phyloP scores from a whole-genome alignment of 2,113 vertebrate species.

The Chionomys nivalis region DNA sequence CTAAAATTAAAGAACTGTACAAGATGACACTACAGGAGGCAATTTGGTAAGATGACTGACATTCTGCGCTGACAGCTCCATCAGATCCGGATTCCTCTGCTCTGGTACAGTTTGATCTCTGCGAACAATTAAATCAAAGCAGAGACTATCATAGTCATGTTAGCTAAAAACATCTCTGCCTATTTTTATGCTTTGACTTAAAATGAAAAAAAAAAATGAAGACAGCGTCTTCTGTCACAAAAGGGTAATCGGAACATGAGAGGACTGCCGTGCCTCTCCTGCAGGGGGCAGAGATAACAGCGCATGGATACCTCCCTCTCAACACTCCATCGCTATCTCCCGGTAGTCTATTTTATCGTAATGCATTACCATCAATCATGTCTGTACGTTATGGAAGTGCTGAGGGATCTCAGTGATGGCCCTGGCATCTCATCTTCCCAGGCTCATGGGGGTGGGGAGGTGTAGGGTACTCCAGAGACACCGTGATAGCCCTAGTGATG shows the following conservation, averaged over 20 bases:
- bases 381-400: conserved; percentile 53
- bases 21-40: conserved; percentile 40
- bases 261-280: background rate
- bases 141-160: conserved; percentile 62
- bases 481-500: background rate
- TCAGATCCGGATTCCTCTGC: background rate
- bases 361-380: conserved; percentile 63
- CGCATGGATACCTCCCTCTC: conserved; percentile 33
- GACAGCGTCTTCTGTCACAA: conserved; percentile 50
- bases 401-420: conserved; percentile 48
- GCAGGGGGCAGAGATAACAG: conserved; percentile 58
- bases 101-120: conserved; percentile 61
- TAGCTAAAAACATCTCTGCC: conserved; percentile 70
- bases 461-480: conserved; percentile 1
- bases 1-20: conserved; percentile 68
- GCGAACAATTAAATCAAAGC: conserved; percentile 60
- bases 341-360: conserved; percentile 60
- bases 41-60: conserved; percentile 66
- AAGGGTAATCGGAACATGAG: background rate
- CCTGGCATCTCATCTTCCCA: conserved; percentile 54
- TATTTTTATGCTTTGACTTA: conserved; percentile 59
- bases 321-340: conserved; percentile 48
- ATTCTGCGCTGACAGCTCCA: conserved; percentile 61
- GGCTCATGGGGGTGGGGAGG: background rate
- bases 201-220: conserved; percentile 55